Evolutionary conservation across 2,797 vertebrate genomes (phyloP), one percentile per base, ranked within the genome.

Genomic region (Chelidonichthys spinosus): DNA sequence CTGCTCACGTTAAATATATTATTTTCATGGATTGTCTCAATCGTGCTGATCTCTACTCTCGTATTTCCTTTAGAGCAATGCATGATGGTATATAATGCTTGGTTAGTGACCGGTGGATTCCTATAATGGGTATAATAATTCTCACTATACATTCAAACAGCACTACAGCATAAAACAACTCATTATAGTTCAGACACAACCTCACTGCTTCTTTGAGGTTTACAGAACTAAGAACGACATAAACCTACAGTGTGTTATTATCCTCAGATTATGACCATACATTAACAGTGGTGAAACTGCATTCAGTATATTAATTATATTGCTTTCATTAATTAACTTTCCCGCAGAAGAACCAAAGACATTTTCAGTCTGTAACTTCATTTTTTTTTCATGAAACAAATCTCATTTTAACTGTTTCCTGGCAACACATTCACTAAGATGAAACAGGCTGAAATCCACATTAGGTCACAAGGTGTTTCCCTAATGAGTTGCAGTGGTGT

Each of bases 401-500:
- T 52, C n/a, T 39, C 1, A 11, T 71, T 70, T 76, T 60, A 37
- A 9, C 55, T 32, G 59, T 82, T 77, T 67, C 60, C 59, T 69
- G 69, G 78, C 70, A 76, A 83, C 54, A 59, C 55, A 72, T 70
- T 83, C 49, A 78, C 87, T 77, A 78, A 64, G 50, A 75, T 54
- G 42, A 68, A 63, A 80, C 71, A 50, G 58, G 44, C 61, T 69
- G 67, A 69, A 77, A 78, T 54, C 36, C 77, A 62, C 69, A 44
- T 36, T 6, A 62, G 85, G 79, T 90, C 75, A 74, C 44, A 76
- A 79, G 75, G 60, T 78, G 63, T 74, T 82, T 75, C 72, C 66
- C 10, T 88, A 89, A 90, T 84, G 76, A 89, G 81, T 54, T 36
- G 6, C 63, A 44, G 32, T 7, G 64, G 47, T 74, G 61, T 40